These are phyloP conservation scores for Leucoraja ocellata DNA, from an alignment of 2,797 vertebrate genomes.

Conservation along the genomic window DNA sequence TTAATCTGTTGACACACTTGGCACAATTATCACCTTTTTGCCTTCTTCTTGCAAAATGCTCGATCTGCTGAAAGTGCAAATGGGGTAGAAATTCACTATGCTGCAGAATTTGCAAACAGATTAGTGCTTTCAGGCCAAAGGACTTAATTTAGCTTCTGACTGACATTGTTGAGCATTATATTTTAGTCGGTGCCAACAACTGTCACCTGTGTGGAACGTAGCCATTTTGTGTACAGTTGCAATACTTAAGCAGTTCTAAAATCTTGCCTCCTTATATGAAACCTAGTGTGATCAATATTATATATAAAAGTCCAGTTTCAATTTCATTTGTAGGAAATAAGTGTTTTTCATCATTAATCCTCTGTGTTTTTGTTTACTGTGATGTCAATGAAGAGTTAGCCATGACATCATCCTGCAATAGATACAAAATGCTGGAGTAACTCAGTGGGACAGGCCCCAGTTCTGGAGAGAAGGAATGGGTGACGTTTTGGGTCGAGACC, in stretches of 20 bases:
- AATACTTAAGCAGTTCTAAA: not conserved
- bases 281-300: not conserved
- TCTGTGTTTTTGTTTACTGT: not conserved
- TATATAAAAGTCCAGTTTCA: slow-evolving; percentile 12
- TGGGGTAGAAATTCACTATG: not conserved
- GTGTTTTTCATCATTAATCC: not conserved
- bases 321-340: not conserved
- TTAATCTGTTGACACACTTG: not conserved
- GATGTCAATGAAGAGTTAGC: not conserved
- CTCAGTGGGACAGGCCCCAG: no score
- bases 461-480: no score
- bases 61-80: not conserved
- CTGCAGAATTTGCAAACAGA: not conserved
- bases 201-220: not conserved
- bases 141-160: not conserved
- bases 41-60: not conserved
- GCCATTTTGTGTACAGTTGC: not conserved
- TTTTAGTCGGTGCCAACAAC: not conserved
- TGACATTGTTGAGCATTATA: not conserved
- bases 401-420: not conserved
- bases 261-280: not conserved
- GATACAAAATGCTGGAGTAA: no score
- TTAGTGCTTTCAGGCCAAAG: not conserved
- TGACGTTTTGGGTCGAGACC: no score
- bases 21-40: not conserved